Evolutionary conservation across 2,888 invertebrate species (phyloP).

Genomic region (Agrochola lychnidis): DNA sequence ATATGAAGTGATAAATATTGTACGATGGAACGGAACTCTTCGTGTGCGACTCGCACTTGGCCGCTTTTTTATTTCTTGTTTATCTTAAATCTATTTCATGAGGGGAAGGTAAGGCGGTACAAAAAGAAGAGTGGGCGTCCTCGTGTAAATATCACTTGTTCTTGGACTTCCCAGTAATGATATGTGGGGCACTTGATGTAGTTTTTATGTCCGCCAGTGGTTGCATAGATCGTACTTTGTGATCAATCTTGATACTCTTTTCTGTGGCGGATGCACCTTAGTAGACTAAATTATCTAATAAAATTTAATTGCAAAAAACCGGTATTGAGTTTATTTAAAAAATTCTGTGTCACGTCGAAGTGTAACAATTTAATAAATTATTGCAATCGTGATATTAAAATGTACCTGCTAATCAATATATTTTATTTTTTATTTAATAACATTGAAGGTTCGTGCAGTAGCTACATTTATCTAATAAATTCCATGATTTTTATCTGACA

Average conservation of each 20-base stretch:
- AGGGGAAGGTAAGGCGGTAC: constrained; percentile 62
- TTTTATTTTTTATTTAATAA: not conserved
- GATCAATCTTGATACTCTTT: constrained; percentile 44
- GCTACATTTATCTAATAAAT: not conserved
- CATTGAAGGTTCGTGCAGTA: constrained; percentile 9
- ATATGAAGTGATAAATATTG: not conserved
- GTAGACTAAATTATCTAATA: not conserved
- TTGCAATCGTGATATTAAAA: constrained; percentile 7
- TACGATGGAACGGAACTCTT: not conserved
- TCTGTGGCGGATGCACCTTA: not conserved
- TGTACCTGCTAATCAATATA: not conserved
- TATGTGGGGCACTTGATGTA: constrained; percentile 57
- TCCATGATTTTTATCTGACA: constrained; percentile 35
- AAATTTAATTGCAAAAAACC: not conserved
- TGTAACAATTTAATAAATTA: not conserved
- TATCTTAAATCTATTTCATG: constrained; percentile 51
- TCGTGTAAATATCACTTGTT: constrained; percentile 84
- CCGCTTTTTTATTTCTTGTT: constrained; percentile 16
- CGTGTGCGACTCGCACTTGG: not conserved
- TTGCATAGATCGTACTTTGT: not conserved
- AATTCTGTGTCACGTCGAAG: not conserved
- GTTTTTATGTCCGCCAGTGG: constrained; percentile 48
- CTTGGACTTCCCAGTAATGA: constrained; percentile 74
- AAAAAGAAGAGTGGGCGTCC: constrained; percentile 84
- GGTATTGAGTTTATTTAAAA: not conserved